Conservation (phyloP, 1,140 invertebrate genomes). For the Hormaphis cornu region DNA sequence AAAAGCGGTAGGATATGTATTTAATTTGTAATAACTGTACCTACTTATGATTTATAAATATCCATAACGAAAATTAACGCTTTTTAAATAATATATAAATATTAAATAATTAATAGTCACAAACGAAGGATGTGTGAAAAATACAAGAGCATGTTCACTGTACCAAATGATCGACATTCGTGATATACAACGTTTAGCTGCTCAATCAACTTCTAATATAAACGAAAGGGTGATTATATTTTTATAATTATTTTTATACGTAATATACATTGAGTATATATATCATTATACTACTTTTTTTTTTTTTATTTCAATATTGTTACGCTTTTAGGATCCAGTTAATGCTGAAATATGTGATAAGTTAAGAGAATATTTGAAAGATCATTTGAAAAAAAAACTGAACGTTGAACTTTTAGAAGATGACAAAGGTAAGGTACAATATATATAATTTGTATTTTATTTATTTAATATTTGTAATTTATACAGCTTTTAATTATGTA, state of each 20-base stretch:
- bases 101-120: background rate
- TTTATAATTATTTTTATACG: background rate
- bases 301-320: no score
- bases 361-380: constrained; percentile 43
- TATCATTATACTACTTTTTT: no score
- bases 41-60: background rate
- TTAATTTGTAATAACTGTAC: no score
- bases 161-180: constrained; percentile 24
- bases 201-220: constrained; percentile 23
- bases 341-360: constrained; percentile 13
- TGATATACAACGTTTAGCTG: background rate
- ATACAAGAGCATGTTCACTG: constrained; percentile 24
- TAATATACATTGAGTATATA: no score
- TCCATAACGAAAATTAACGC: background rate
- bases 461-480: no score
- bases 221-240: background rate
- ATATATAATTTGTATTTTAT: no score
- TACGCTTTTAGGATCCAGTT: constrained; percentile 23
- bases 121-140: background rate
- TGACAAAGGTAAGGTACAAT: background rate
- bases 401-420: constrained; percentile 34
- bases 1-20: background rate
- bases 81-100: background rate
- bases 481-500: no score
- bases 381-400: constrained; percentile 46